Conservation (phyloP, 2,797 vertebrate genomes). For the Capromys pilorides region DNA sequence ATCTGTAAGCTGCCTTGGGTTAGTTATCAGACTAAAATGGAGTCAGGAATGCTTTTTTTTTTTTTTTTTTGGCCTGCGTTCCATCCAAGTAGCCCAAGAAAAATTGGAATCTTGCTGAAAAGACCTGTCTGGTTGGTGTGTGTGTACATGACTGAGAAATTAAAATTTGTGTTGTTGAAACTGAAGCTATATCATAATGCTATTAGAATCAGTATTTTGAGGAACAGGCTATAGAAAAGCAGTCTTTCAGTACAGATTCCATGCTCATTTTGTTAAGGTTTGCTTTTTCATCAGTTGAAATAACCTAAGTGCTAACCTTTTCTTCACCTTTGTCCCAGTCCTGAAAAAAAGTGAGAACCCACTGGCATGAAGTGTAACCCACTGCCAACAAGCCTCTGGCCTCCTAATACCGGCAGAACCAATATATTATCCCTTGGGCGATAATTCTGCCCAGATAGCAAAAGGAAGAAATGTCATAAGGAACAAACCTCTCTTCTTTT, state of each 20-base stretch:
- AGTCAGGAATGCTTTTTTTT: neutral
- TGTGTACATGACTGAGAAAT: neutral
- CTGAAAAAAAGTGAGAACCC: neutral
- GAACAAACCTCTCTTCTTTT: neutral
- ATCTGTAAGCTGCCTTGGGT: neutral
- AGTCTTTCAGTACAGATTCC: neutral
- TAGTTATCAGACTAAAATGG: slow-evolving; percentile 1
- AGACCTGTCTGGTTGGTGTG: neutral
- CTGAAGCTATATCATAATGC: neutral
- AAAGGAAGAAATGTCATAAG: neutral
- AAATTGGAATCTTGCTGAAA: neutral
- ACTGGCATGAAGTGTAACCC: neutral
- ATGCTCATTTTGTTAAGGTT: too few relatives aligned
- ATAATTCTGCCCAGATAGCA: neutral
- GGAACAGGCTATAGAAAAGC: neutral
- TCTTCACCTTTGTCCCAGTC: neutral
- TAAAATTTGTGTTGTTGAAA: slow-evolving; percentile 20
- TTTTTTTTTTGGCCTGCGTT: neutral
- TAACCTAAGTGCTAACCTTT: neutral
- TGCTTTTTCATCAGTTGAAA: neutral
- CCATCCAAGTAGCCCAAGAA: neutral
- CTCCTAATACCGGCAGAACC: neutral
- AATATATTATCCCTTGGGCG: neutral
- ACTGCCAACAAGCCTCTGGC: neutral
- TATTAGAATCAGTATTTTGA: neutral